Conservation (phyloP, 2,797 vertebrate species). For the Notolepis coatsorum region DNA sequence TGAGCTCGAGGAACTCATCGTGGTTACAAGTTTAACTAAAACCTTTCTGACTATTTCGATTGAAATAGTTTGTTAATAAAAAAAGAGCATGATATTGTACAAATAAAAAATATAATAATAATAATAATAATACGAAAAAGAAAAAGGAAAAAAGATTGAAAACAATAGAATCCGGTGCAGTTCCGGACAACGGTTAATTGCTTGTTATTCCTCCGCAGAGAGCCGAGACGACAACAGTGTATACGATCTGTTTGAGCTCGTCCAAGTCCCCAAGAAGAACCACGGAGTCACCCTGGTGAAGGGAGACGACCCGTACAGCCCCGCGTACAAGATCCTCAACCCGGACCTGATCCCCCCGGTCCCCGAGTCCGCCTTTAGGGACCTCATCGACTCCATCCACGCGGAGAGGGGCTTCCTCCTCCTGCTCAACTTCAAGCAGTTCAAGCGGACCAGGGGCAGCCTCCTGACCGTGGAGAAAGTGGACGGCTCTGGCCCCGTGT, state of each 20-base stretch:
- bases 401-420: slow-evolving; percentile 92
- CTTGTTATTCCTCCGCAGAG: slow-evolving; percentile 65
- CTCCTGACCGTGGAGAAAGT: slow-evolving; percentile 91
- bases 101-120: neutral
- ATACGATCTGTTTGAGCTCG: slow-evolving; percentile 91
- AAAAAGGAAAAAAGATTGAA: neutral
- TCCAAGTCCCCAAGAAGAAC: slow-evolving; percentile 91
- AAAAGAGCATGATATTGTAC: neutral
- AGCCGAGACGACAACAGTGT: slow-evolving; percentile 86
- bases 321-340: slow-evolving; percentile 93
- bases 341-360: slow-evolving; percentile 93
- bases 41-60: too few relatives aligned
- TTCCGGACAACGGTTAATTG: slow-evolving; percentile 39
- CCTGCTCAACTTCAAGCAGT: slow-evolving; percentile 92
- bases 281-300: slow-evolving; percentile 91
- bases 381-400: slow-evolving; percentile 85
- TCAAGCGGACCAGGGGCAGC: slow-evolving; percentile 88
- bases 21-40: too few relatives aligned
- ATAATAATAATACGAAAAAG: too few relatives aligned
- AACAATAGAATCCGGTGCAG: neutral
- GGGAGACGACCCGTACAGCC: slow-evolving; percentile 87
- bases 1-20: slow-evolving; percentile 75
- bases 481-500: slow-evolving; percentile 86
- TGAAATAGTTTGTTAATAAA: too few relatives aligned
- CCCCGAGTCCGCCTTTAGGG: slow-evolving; percentile 81